A percentile compares a stretch with the other conserved stretches of the same genome.
These are phyloP conservation scores for Sarcophaga bullata DNA, from an alignment of 1,140 invertebrate species.

Conservation along the genomic window DNA sequence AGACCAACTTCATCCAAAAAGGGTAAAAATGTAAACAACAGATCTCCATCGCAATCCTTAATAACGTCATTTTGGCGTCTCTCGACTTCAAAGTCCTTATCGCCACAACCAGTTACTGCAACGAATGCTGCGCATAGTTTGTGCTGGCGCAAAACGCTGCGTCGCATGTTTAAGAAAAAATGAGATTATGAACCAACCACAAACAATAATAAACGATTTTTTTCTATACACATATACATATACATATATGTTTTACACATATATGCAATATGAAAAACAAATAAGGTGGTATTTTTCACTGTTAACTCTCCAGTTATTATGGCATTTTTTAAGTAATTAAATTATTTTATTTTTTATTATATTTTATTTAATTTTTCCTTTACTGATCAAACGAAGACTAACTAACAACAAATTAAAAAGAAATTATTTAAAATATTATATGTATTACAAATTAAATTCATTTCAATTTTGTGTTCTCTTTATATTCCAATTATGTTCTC, in stretches of 20 bases:
- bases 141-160: constrained; percentile 35
- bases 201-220: neutral
- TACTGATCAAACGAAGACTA: neutral
- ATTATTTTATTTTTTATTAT: constrained; percentile 20
- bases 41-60: constrained; percentile 33
- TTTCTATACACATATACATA: constrained; percentile 8
- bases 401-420: neutral
- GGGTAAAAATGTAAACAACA: neutral
- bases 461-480: neutral
- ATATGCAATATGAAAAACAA: neutral
- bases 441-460: neutral
- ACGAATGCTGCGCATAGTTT: constrained; percentile 38
- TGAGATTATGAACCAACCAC: neutral
- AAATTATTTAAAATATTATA: too few species aligned
- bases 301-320: constrained; percentile 8
- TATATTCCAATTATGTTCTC: neutral
- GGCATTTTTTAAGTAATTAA: constrained; percentile 10
- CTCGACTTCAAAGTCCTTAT: constrained; percentile 22
- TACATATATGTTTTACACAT: neutral
- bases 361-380: constrained; percentile 1
- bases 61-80: constrained; percentile 29
- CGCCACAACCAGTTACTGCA: constrained; percentile 20
- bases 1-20: neutral
- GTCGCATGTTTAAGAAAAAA: constrained; percentile 35
- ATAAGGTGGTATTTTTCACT: constrained; percentile 12